Conservation (phyloP, 92 coral and sea anemone species). For the Epizoanthus illoricatus region DNA sequence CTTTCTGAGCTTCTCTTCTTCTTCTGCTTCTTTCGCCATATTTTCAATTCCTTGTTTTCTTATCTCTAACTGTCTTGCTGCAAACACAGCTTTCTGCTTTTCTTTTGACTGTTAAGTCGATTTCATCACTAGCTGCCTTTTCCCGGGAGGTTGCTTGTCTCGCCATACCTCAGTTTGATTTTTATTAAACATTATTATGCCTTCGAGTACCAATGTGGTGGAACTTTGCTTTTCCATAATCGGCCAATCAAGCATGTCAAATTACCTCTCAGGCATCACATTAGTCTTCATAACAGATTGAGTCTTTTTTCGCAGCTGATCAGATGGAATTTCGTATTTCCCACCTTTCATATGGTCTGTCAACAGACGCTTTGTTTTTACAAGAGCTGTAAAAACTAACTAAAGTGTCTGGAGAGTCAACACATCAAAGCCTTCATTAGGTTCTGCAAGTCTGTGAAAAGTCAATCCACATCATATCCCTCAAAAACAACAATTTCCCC, state of each 20-base stretch:
- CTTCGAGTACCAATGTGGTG: slow-evolving; percentile 30
- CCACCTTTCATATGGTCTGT: slow-evolving; percentile 28
- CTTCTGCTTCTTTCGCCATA: slow-evolving; percentile 14
- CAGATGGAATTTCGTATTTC: neutral
- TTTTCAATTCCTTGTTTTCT: slow-evolving; percentile 9
- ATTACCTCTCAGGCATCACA: slow-evolving; percentile 26
- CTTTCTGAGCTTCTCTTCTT: slow-evolving; percentile 9
- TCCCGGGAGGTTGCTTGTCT: slow-evolving; percentile 14
- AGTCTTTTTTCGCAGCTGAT: neutral
- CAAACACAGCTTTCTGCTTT: slow-evolving; percentile 13
- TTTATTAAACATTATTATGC: slow-evolving; percentile 34
- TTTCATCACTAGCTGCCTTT: neutral
- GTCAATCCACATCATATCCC: slow-evolving; percentile 28
- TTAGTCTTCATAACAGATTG: slow-evolving; percentile 29
- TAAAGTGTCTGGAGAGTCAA: slow-evolving; percentile 48
- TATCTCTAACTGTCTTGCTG: slow-evolving; percentile 13
- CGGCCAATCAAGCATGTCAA: slow-evolving; percentile 29
- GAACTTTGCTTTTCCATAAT: slow-evolving; percentile 36
- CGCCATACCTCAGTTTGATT: slow-evolving; percentile 29
- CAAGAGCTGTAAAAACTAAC: slow-evolving; percentile 25
- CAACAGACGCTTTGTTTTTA: slow-evolving; percentile 20
- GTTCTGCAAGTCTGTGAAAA: slow-evolving; percentile 41
- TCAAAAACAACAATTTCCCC: slow-evolving; percentile 40
- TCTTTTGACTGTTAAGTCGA: slow-evolving; percentile 18
- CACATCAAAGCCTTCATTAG: slow-evolving; percentile 39